Evolutionary conservation across 2,113 vertebrate species (phyloP).

Genomic region (Stercorarius parasiticus): DNA sequence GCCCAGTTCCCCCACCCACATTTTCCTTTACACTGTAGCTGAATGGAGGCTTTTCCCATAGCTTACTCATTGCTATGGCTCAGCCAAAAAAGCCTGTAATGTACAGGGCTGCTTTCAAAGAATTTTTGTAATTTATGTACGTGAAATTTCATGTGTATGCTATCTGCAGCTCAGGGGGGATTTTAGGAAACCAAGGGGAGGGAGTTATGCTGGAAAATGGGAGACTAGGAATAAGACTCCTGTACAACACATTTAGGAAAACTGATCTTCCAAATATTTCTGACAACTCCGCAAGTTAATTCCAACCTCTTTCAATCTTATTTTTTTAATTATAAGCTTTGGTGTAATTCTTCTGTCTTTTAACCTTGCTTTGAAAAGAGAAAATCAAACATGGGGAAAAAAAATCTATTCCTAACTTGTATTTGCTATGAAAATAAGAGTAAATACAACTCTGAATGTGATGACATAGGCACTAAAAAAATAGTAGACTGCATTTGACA

Average conservation of each 20-base stretch:
- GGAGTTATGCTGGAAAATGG: not conserved
- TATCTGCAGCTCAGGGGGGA: not conserved
- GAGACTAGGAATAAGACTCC: not conserved
- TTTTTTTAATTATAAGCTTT: not conserved
- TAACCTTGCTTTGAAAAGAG: not conserved
- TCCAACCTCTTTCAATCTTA: not conserved
- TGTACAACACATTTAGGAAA: not conserved
- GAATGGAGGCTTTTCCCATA: constrained; percentile 64
- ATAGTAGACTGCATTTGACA: not conserved
- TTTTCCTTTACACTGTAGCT: constrained; percentile 69
- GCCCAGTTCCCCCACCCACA: constrained; percentile 67
- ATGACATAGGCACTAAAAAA: not conserved
- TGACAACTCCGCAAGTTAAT: not conserved
- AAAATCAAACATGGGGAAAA: not conserved
- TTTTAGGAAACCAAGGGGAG: not conserved
- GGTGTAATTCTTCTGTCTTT: not conserved
- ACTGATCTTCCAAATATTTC: not conserved
- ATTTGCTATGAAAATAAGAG: not conserved
- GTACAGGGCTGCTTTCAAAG: constrained; percentile 75
- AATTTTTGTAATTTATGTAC: constrained; percentile 15
- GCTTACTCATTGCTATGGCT: constrained; percentile 67
- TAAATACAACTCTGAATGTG: not conserved
- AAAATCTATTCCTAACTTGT: not conserved
- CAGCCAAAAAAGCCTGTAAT: constrained; percentile 42
- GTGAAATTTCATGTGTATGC: not conserved